Base-by-base conservation (phyloP, 1,140 invertebrate species). In the Cotesia glomerata region DNA sequence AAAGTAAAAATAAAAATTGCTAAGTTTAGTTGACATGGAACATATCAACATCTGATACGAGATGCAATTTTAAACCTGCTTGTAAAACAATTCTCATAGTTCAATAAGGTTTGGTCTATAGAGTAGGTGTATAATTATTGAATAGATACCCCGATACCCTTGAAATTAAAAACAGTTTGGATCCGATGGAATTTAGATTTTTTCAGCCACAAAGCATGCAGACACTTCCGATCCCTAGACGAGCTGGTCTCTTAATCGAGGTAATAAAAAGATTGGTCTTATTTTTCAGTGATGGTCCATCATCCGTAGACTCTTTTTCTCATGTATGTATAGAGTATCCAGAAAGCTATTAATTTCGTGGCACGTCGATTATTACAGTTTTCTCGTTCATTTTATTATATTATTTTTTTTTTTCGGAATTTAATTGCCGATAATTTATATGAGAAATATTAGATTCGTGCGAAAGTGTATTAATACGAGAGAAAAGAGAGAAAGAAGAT, bases 391-490 rank as follows among this genome's bases (percentile, higher is more conserved):
- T 77, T 80, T 76, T 79, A 77, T 82, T 81, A n/a, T 26, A n/a
- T 56, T 16, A 56, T 56, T 81, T 83, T 78, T 77, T 77, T 75
- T 84, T 61, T 36, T 5, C 11, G 7, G 36, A 75, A 74, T 84
- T 86, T 86, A 86, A 86, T 85, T 86, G 84, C 82, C 81, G 82
- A 84, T 86, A 85, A 86, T 86, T 86, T 86, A 82, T 85, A 79
- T 73, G 77, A 82, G 84, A 86, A 86, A 86, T 85, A 86, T 85
- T 86, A 85, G 84, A 85, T 85, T 86, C 85, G 85, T 85, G 85
- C 85, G 85, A 86, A 86, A 86, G 78, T 78, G 82, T 86, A 86
- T 86, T 85, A 86, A 86, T 81, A 75, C 54, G 45, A 32, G 36
- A 26, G 13, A 5, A n/a, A n/a, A 16, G 36, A 52, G 18, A 66